A percentile compares a stretch with the other conserved stretches of the same genome.
Evolutionary conservation across 2,113 vertebrate genomes (phyloP).

Genomic region (Loxodonta africana): DNA sequence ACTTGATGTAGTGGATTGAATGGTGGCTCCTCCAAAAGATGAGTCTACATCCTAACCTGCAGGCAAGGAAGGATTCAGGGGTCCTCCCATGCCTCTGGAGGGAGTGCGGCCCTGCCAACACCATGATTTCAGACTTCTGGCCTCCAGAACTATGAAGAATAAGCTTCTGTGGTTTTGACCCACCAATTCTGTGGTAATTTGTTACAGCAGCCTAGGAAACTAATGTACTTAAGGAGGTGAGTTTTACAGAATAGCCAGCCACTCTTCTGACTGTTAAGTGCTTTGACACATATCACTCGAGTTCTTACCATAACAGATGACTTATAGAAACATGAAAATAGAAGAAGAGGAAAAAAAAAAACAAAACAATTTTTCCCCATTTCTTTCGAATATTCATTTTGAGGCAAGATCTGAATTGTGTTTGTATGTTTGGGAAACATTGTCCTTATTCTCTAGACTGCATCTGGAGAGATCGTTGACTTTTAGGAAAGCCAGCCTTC

Average conservation of each 20-base stretch:
- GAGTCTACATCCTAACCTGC: neutral
- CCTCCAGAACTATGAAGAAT: neutral
- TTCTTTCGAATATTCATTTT: neutral
- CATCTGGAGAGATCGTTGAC: neutral
- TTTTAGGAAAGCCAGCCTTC: neutral
- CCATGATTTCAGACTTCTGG: neutral
- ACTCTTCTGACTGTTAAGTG: neutral
- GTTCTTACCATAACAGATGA: neutral
- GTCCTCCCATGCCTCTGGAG: neutral
- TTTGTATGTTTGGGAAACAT: neutral
- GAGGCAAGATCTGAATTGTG: neutral
- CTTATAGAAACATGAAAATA: neutral
- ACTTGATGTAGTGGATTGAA: neutral
- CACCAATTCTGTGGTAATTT: neutral
- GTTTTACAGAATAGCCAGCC: neutral
- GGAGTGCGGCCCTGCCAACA: fast-evolving
- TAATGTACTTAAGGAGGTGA: neutral
- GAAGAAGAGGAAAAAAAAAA: neutral
- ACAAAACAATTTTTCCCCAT: neutral
- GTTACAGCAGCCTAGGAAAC: neutral
- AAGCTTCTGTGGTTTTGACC: neutral
- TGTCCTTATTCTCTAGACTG: neutral
- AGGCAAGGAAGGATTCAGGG: neutral
- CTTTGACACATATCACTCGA: neutral
- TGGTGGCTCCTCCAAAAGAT: neutral